Conservation (phyloP, 1,140 invertebrate genomes). For the Coptotermes formosanus region DNA sequence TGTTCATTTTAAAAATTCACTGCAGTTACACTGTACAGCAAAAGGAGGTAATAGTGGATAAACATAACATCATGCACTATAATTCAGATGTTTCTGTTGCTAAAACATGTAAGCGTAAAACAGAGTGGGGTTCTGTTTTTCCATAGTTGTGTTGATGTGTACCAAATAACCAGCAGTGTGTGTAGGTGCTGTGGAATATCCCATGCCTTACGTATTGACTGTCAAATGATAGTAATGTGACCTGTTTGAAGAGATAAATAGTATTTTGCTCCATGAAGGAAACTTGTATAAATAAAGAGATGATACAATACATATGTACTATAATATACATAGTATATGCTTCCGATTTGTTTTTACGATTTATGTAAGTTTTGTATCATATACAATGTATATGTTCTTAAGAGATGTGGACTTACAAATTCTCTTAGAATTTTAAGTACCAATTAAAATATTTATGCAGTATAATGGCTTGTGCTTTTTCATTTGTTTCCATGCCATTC, state of each 20-base stretch:
- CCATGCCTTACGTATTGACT: not conserved
- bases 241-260: not conserved
- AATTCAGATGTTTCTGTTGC: too few species aligned
- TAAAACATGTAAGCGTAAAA: too few species aligned
- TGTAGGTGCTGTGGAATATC: not conserved
- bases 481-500: too few species aligned
- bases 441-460: slow-evolving; percentile 19
- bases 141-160: not conserved
- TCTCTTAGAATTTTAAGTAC: slow-evolving; percentile 8
- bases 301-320: slow-evolving; percentile 1
- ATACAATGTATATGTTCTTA: slow-evolving; percentile 15
- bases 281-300: not conserved
- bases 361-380: slow-evolving; percentile 7
- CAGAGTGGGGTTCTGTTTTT: too few species aligned
- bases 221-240: not conserved
- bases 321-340: not conserved
- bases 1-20: too few species aligned
- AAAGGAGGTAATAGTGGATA: too few species aligned
- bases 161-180: not conserved
- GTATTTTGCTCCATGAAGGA: not conserved
- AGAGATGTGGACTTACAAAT: slow-evolving; percentile 2
- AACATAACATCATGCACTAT: too few species aligned
- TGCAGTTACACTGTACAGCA: too few species aligned
- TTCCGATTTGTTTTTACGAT: not conserved
- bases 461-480: not conserved